Conservation (phyloP, 2,797 vertebrate genomes). For the Garrulus glandarius region DNA sequence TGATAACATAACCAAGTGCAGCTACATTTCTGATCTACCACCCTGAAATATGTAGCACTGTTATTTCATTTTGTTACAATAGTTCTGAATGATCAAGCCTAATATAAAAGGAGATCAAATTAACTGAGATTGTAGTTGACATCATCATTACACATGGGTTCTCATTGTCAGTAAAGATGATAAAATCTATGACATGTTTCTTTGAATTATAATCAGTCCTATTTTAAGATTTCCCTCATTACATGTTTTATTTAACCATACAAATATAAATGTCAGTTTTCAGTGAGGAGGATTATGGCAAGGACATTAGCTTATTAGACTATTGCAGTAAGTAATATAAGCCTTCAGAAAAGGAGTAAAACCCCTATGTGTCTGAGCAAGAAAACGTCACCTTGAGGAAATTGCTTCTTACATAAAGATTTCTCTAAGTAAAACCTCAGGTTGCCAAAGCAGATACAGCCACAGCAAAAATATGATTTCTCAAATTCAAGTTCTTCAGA, state of each 20-base stretch:
- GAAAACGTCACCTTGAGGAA: constrained; percentile 51
- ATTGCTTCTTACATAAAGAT: constrained; percentile 41
- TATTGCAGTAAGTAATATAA: constrained; percentile 24
- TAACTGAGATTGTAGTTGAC: constrained; percentile 39
- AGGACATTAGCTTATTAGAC: constrained; percentile 64
- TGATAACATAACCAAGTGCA: constrained; percentile 6
- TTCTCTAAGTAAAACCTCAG: constrained; percentile 20
- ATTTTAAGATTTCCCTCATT: constrained; percentile 27
- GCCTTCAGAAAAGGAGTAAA: constrained; percentile 55
- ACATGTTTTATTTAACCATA: constrained; percentile 67
- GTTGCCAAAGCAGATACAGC: neutral
- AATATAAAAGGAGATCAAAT: constrained; percentile 27
- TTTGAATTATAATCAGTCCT: constrained; percentile 33
- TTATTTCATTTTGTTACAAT: constrained; percentile 36
- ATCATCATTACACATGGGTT: constrained; percentile 54
- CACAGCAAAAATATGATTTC: neutral
- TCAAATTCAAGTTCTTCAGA: neutral
- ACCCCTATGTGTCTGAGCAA: neutral
- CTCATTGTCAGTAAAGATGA: constrained; percentile 50
- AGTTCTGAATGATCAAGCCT: constrained; percentile 24
- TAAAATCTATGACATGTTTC: constrained; percentile 26
- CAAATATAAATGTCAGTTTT: constrained; percentile 64
- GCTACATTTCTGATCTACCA: neutral
- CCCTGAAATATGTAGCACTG: neutral
- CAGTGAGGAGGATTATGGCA: constrained; percentile 59